These are phyloP conservation scores for Ranitomeya variabilis DNA, from an alignment of 2,113 vertebrate genomes.

Conservation along the genomic window DNA sequence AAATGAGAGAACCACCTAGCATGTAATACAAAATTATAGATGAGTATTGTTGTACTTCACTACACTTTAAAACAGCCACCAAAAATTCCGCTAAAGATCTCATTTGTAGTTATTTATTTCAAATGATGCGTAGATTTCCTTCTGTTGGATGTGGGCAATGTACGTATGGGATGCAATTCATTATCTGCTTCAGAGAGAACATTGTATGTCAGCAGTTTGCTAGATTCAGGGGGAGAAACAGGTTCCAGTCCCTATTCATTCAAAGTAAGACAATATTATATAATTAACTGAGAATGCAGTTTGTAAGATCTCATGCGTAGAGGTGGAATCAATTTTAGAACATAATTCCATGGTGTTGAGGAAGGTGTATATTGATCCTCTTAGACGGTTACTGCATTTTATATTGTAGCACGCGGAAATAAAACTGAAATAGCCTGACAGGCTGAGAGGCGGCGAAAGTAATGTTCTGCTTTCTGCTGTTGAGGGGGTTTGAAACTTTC, in stretches of 20 bases:
- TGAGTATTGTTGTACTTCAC: not conserved
- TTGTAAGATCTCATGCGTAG: constrained; percentile 57
- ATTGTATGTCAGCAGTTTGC: constrained; percentile 44
- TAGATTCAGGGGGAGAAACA: constrained; percentile 3
- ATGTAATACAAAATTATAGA: not conserved
- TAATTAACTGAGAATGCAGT: constrained; percentile 57
- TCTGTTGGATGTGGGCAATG: constrained; percentile 69
- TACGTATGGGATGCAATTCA: constrained; percentile 21
- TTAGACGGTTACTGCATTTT: constrained; percentile 54
- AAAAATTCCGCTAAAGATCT: constrained; percentile 34
- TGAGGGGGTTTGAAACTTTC: constrained; percentile 48
- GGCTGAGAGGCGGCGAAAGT: constrained; percentile 49
- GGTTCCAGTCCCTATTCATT: constrained; percentile 36
- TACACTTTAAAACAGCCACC: constrained; percentile 55
- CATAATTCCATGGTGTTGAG: constrained; percentile 54
- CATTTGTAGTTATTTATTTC: constrained; percentile 67
- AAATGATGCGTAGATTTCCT: constrained; percentile 73
- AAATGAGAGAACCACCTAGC: not conserved
- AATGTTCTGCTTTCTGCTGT: constrained; percentile 53
- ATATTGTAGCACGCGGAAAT: constrained; percentile 53
- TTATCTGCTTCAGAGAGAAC: constrained; percentile 51
- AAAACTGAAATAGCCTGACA: constrained; percentile 57
- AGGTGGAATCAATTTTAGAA: constrained; percentile 58
- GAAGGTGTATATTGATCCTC: constrained; percentile 59
- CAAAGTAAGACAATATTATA: constrained; percentile 55